Evolutionary conservation across 2,797 vertebrate genomes (phyloP).

Genomic region (Peromyscus aztecus): DNA sequence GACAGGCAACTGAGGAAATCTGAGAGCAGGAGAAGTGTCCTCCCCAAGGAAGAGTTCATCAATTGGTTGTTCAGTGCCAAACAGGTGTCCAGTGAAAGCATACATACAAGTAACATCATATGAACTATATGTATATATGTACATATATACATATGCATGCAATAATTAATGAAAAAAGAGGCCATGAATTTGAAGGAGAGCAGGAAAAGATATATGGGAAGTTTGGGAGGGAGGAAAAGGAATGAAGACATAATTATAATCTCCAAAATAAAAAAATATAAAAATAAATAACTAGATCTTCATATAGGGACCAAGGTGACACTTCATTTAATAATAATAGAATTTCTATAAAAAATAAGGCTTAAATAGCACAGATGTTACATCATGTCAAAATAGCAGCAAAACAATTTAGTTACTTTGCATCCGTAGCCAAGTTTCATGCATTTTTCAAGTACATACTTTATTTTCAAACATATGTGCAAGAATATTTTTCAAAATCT

Average conservation of each 20-base stretch:
- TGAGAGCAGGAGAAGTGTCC: background rate
- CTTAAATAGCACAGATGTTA: conserved; percentile 5
- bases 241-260: background rate
- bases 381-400: background rate
- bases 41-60: background rate
- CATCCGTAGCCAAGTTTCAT: background rate
- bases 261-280: background rate
- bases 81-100: background rate
- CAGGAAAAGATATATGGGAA: background rate
- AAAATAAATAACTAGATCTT: background rate
- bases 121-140: background rate
- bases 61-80: background rate
- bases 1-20: no score
- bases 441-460: conserved; percentile 24
- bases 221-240: background rate
- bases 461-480: conserved; percentile 39
- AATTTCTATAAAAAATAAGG: background rate
- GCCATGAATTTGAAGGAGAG: background rate
- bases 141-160: background rate
- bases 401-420: conserved; percentile 1
- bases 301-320: background rate
- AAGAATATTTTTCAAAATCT: background rate
- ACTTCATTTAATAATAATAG: background rate
- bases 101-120: background rate
- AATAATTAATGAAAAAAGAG: background rate